Evolutionary conservation across 2,797 vertebrate species (phyloP), one percentile per base, ranked within the genome.

Genomic region (Falco berigora): DNA sequence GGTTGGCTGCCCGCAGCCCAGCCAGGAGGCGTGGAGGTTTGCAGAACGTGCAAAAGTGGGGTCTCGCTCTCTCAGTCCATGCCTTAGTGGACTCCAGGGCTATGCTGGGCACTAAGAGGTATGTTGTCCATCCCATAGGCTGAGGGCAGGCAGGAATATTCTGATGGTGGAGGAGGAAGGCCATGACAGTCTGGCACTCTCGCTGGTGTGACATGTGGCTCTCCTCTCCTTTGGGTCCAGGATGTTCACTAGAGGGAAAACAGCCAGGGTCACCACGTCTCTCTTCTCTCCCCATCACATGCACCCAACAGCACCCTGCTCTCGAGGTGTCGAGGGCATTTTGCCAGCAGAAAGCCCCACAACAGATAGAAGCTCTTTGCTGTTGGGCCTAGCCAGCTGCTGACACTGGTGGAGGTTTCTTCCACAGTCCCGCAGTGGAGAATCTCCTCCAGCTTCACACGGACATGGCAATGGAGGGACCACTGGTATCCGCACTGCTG

Each of bases 281-380:
- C 67, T 55, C 36, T 55, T 44, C 44, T 61, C 67, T 90, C 30
- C 30, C 32, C 18, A 46, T 27, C 36, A 27, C 14, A 18, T 3
- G 25, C 24, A 52, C 72, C 28, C 25, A 62, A 32, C 16, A 78
- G 44, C 73, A 77, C 19, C 52, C 68, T 53, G 34, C 28, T 30
- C 49, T 66, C 0, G 0, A 72, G 27, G 14, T 17, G 19, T 0
- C 5, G 6, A 24, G 21, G 53, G 6, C 2, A 21, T 55, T 93
- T 55, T 53, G 34, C 58, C 38, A 63, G 36, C 40, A 76, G 55
- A 92, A 71, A 58, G 63, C 28, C 32, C 38, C 32, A 58, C 4
- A 13, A 69, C 0, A 4, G 46, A n/a, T 0, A 63, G 24, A 47
- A 56, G 3, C 53, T 78, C 36, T 47, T 52, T 56, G 58, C 46